Percentiles rank a stretch among this genome's conserved stretches.
phyloP scores from a whole-genome alignment of 2,888 invertebrate genomes.

The Tuberolachnus salignus region DNA sequence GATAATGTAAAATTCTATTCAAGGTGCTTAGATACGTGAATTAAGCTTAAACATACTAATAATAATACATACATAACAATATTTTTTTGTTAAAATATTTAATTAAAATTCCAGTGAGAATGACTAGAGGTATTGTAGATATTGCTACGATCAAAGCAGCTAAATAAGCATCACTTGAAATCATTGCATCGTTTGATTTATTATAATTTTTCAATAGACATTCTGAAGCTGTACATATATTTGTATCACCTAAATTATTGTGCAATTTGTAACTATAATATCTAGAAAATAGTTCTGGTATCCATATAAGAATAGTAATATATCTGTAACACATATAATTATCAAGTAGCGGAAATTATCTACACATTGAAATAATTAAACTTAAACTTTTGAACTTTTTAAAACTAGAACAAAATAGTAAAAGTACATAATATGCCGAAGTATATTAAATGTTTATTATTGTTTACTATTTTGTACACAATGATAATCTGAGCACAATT shows the following conservation, averaged over 20 bases:
- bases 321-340: slow-evolving; percentile 18
- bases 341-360: not conserved
- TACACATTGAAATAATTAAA: not conserved
- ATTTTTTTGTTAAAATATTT: slow-evolving; percentile 54
- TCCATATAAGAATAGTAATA: slow-evolving; percentile 56
- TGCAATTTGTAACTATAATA: slow-evolving; percentile 18
- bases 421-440: too few species aligned
- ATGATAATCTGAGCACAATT: not conserved
- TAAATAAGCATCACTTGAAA: slow-evolving; percentile 4
- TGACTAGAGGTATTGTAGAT: slow-evolving; percentile 37
- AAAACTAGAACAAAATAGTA: too few species aligned
- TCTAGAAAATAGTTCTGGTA: slow-evolving; percentile 55
- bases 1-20: not conserved
- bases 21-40: not conserved
- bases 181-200: too few species aligned
- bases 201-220: not conserved
- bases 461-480: not conserved
- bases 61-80: slow-evolving; percentile 47
- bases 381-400: too few species aligned
- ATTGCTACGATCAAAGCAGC: not conserved
- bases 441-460: not conserved
- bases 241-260: slow-evolving; percentile 13
- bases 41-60: not conserved
- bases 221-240: slow-evolving; percentile 31
- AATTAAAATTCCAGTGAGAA: slow-evolving; percentile 40